phyloP scores from a whole-genome alignment of 2,797 vertebrate genomes.

The Cercopithecus hamlyni region DNA sequence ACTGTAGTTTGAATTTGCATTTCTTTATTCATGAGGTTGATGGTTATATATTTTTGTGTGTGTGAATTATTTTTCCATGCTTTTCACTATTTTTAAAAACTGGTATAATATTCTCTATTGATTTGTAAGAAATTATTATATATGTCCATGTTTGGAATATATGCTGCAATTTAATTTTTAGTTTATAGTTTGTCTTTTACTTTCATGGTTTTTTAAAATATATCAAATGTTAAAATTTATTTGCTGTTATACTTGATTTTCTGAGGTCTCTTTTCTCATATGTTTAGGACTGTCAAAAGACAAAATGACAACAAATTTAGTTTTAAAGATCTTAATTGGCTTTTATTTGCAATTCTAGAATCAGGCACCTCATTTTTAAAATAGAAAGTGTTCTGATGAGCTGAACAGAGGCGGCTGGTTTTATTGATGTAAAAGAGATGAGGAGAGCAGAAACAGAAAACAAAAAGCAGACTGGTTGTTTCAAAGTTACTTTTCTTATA shows the following conservation, averaged over 20 bases:
- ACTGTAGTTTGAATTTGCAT: not conserved
- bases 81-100: not conserved
- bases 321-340: not conserved
- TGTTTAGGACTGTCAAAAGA: not conserved
- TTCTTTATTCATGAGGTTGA: not conserved
- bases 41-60: not conserved
- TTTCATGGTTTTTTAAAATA: not conserved
- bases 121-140: slow-evolving; percentile 3
- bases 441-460: not conserved
- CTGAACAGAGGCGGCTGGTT: not conserved
- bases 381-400: not conserved
- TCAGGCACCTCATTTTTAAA: not conserved
- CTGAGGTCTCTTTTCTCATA: not conserved
- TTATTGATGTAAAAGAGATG: too few relatives aligned
- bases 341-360: not conserved
- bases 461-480: not conserved
- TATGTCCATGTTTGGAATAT: not conserved
- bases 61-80: not conserved
- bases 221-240: not conserved
- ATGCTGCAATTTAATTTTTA: not conserved
- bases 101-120: not conserved
- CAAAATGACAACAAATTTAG: not conserved
- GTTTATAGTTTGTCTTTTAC: not conserved
- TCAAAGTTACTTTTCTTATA: not conserved
- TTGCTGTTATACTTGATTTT: not conserved